These are phyloP conservation scores for Lasioglossum lativentre DNA, from an alignment of 2,888 invertebrate genomes.

Conservation along the genomic window DNA sequence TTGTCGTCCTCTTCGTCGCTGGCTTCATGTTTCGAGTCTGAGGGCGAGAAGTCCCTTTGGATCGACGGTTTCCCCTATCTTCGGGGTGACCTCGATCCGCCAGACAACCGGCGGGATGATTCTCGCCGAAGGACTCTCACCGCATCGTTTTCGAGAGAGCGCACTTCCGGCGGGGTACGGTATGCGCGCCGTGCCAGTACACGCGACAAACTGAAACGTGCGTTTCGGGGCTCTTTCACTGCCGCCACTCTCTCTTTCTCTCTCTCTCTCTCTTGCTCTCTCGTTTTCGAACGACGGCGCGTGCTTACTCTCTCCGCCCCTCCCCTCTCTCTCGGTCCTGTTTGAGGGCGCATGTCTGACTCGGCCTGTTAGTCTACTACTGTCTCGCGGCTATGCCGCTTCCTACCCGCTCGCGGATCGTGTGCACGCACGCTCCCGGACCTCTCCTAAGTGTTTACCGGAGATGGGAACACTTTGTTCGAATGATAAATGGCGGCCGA, in stretches of 20 bases:
- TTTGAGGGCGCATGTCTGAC: slow-evolving; percentile 78
- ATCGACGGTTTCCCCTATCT: background rate
- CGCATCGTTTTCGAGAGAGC: slow-evolving; percentile 27
- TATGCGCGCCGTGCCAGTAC: slow-evolving; percentile 71
- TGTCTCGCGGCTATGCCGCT: slow-evolving; percentile 36
- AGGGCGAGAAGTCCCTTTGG: background rate
- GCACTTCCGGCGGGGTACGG: slow-evolving; percentile 6
- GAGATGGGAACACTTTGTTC: slow-evolving; percentile 2
- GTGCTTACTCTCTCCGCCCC: slow-evolving; percentile 1
- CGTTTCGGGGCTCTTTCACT: slow-evolving; percentile 70
- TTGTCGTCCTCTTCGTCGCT: background rate
- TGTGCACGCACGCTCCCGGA: background rate
- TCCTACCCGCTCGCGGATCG: slow-evolving; percentile 7
- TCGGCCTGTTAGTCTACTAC: slow-evolving; percentile 71
- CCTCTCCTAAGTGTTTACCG: background rate
- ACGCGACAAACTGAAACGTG: slow-evolving; percentile 78
- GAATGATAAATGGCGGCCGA: background rate
- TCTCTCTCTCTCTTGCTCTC: slow-evolving; percentile 17
- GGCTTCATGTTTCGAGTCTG: slow-evolving; percentile 9
- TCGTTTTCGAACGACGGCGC: background rate
- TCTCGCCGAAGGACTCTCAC: background rate
- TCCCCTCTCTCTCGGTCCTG: slow-evolving; percentile 43
- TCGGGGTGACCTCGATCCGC: background rate
- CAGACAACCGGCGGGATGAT: background rate
- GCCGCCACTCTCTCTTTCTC: slow-evolving; percentile 41